Conservation (phyloP, 2,888 invertebrate genomes). For the Eurytoma californica region DNA sequence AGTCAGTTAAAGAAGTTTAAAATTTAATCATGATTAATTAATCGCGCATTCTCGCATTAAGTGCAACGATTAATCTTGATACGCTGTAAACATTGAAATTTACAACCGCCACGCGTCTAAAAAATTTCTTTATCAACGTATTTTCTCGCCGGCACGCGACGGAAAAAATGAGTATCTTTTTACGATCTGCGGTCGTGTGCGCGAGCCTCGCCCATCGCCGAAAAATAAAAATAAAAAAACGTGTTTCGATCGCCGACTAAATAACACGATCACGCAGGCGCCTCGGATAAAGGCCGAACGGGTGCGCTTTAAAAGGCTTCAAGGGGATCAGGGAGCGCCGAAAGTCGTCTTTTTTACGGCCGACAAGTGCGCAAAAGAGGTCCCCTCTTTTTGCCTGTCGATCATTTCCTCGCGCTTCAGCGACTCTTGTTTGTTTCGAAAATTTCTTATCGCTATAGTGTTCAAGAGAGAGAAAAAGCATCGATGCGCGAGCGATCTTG, state of each 20-base stretch:
- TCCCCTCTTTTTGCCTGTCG: background rate
- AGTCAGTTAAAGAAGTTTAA: no score
- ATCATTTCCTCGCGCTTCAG: background rate
- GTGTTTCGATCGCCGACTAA: background rate
- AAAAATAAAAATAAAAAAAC: background rate
- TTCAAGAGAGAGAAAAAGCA: no score
- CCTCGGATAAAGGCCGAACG: background rate
- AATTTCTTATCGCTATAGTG: no score
- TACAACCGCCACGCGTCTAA: background rate
- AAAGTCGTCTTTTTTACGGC: background rate
- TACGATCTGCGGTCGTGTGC: background rate
- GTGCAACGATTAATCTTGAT: no score
- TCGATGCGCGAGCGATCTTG: no score
- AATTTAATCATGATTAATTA: no score
- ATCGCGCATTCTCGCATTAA: no score
- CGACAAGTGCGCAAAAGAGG: background rate
- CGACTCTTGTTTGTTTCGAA: no score
- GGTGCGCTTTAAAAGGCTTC: conserved; percentile 55
- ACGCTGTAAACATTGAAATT: background rate
- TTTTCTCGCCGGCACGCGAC: background rate
- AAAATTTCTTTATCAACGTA: background rate
- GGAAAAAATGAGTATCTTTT: background rate
- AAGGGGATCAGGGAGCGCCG: conserved; percentile 64
- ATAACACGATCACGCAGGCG: background rate
- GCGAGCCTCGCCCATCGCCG: background rate